Conservation (phyloP, 2,797 vertebrate species). For the Sternarchorhynchus goeldii region DNA sequence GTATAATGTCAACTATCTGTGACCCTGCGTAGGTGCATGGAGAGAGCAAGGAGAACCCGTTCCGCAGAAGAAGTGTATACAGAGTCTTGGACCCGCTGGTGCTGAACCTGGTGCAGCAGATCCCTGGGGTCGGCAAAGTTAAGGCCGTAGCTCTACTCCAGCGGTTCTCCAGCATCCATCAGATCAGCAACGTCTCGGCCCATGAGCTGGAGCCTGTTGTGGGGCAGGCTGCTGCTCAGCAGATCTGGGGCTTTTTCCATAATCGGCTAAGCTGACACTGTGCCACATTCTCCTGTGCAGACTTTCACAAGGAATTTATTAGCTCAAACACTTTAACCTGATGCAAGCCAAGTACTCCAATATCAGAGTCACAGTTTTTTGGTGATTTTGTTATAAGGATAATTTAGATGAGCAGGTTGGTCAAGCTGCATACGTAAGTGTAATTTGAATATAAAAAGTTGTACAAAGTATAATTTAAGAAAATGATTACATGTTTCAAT, state of each 20-base stretch:
- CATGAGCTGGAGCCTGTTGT: slow-evolving; percentile 77
- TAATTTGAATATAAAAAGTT: no score
- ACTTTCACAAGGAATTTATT: background rate
- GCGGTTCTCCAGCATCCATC: slow-evolving; percentile 80
- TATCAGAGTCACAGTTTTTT: no score
- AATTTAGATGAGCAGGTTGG: no score
- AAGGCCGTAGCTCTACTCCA: slow-evolving; percentile 84
- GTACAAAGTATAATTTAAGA: no score
- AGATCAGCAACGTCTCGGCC: slow-evolving; percentile 74
- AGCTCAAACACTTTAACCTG: no score
- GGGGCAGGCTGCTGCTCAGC: slow-evolving; percentile 75
- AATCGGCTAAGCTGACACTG: slow-evolving; percentile 17
- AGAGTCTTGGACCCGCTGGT: slow-evolving; percentile 70
- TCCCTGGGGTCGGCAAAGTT: slow-evolving; percentile 85
- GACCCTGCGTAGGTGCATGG: slow-evolving; percentile 76
- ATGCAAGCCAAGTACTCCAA: no score
- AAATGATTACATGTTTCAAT: no score
- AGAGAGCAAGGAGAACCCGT: slow-evolving; percentile 82
- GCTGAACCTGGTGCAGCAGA: slow-evolving; percentile 76
- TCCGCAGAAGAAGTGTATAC: slow-evolving; percentile 65
- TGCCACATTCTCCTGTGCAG: background rate
- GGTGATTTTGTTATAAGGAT: no score
- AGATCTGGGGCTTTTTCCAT: slow-evolving; percentile 79
- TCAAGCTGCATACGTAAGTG: no score
- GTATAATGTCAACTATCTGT: background rate